phyloP scores from a whole-genome alignment of 2,888 invertebrate species.

The Acrocyrtus sp. region DNA sequence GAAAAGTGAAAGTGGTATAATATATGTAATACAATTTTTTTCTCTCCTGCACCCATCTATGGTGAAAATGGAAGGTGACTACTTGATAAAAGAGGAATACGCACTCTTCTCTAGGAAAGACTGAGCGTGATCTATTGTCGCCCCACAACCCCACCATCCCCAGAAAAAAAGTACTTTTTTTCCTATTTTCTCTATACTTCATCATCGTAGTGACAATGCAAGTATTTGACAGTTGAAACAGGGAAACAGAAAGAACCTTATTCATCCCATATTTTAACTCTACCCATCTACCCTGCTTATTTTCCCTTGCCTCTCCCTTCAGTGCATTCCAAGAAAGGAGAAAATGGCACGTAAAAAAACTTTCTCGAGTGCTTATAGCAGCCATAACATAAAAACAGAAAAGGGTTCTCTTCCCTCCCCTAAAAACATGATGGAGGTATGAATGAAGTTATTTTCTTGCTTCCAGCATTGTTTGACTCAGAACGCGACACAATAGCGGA shows the following conservation, averaged over 20 bases:
- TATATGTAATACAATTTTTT: constrained; percentile 19
- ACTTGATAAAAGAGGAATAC: constrained; percentile 4
- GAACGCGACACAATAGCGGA: constrained; percentile 22
- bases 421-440: constrained; percentile 18
- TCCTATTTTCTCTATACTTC: not conserved
- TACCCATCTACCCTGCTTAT: no score
- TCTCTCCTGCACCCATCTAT: constrained; percentile 3
- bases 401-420: constrained; percentile 8
- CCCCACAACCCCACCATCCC: not conserved
- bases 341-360: constrained; percentile 55
- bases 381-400: constrained; percentile 26
- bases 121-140: constrained; percentile 5
- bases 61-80: no score
- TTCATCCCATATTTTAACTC: constrained; percentile 7
- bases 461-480: constrained; percentile 5
- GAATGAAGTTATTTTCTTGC: constrained; percentile 14
- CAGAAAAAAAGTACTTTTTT: constrained; percentile 10
- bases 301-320: not conserved
- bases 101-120: not conserved
- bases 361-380: constrained; percentile 14
- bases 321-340: constrained; percentile 21
- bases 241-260: constrained; percentile 4
- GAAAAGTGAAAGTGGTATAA: constrained; percentile 43
- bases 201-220: constrained; percentile 1
- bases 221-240: not conserved